phyloP scores from a whole-genome alignment of 2,797 vertebrate species.

The Setipinna tenuifilis region DNA sequence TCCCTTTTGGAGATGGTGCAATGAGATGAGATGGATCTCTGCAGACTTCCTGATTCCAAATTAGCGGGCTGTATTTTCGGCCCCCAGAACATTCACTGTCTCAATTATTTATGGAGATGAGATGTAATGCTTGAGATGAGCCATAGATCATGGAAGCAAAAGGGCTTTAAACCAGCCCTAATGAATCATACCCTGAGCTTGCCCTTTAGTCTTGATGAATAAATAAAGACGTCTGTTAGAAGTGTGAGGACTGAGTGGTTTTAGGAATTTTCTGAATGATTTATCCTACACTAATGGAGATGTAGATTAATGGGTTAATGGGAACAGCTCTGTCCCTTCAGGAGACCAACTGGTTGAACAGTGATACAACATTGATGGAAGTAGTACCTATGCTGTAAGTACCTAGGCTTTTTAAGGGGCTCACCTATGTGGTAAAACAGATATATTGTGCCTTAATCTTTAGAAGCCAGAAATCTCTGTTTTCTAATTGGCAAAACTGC shows the following conservation, averaged over 20 bases:
- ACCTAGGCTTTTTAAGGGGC: not conserved
- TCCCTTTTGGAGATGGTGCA: not conserved
- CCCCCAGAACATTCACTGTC: conserved; percentile 6
- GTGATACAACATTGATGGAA: not conserved
- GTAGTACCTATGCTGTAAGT: conserved; percentile 30
- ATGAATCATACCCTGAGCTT: conserved; percentile 21
- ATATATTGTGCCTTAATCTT: not conserved
- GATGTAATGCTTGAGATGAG: not conserved
- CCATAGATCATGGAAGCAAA: not conserved
- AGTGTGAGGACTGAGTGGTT: not conserved
- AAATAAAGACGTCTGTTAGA: not conserved
- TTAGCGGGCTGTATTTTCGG: not conserved
- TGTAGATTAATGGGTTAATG: not conserved
- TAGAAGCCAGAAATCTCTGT: not conserved
- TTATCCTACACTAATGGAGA: not conserved
- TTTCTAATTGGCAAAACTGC: not conserved
- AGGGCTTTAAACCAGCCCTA: not conserved
- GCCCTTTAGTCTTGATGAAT: conserved; percentile 19
- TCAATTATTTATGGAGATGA: conserved; percentile 38
- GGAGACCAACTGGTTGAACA: not conserved
- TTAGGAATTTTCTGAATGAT: not conserved
- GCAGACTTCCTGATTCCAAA: not conserved
- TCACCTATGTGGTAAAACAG: not conserved
- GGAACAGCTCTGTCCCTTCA: not conserved
- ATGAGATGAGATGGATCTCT: not conserved